These are phyloP conservation scores for Sinohyriopsis cumingii DNA, from an alignment of 2,888 invertebrate genomes.

Conservation along the genomic window DNA sequence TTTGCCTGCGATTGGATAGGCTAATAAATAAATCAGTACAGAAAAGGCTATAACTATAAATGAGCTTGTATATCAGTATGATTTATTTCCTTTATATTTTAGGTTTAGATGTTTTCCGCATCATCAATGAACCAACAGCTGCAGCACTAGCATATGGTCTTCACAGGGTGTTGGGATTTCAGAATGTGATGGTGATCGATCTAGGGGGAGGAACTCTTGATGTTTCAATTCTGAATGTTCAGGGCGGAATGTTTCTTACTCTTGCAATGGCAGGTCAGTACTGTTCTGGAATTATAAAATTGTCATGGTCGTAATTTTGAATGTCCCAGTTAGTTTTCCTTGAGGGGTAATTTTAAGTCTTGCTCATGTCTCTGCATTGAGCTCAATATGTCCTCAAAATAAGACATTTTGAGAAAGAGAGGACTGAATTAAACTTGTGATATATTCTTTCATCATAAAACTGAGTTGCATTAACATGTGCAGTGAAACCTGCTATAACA, in stretches of 20 bases:
- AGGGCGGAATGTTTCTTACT: slow-evolving; percentile 74
- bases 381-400: too few relatives aligned
- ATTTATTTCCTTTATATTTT: slow-evolving; percentile 12
- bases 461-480: too few relatives aligned
- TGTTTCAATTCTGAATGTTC: slow-evolving; percentile 73
- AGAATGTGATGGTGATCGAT: slow-evolving; percentile 74
- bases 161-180: slow-evolving; percentile 72
- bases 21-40: too few relatives aligned
- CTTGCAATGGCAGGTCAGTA: slow-evolving; percentile 73
- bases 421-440: too few relatives aligned
- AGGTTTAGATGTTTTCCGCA: slow-evolving; percentile 73
- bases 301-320: background rate
- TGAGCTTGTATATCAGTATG: too few relatives aligned
- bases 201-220: slow-evolving; percentile 73
- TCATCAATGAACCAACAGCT: slow-evolving; percentile 75
- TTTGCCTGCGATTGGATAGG: too few relatives aligned
- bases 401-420: too few relatives aligned
- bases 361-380: too few relatives aligned
- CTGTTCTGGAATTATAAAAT: background rate
- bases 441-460: too few relatives aligned
- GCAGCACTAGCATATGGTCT: slow-evolving; percentile 75
- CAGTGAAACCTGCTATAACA: too few relatives aligned
- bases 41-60: too few relatives aligned
- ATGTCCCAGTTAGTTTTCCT: background rate
- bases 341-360: too few relatives aligned